Evolutionary conservation across 2,113 vertebrate species (phyloP).

Genomic region (Myotis lucifugus): DNA sequence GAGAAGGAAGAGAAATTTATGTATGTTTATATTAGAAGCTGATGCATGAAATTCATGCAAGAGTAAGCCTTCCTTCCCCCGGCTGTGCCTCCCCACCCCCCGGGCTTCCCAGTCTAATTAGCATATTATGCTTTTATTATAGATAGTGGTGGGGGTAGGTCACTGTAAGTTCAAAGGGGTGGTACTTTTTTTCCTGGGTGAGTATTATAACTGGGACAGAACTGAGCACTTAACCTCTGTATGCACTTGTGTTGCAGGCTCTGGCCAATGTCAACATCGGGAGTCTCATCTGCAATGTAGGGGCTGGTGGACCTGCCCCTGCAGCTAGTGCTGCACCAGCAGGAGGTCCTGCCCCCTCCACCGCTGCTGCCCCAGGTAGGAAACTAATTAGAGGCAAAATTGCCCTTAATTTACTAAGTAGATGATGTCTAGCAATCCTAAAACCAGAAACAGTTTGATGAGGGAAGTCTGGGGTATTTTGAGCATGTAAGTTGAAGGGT

Average conservation of each 20-base stretch:
- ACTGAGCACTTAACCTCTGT: neutral
- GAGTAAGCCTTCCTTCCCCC: too few species aligned
- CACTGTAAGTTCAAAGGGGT: neutral
- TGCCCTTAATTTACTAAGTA: neutral
- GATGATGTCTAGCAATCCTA: neutral
- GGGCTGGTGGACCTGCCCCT: conserved; percentile 91
- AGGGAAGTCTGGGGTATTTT: neutral
- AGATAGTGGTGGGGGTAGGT: neutral
- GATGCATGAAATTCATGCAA: too few species aligned
- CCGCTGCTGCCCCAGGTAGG: conserved; percentile 89
- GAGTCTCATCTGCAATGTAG: conserved; percentile 96
- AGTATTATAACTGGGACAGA: too few species aligned
- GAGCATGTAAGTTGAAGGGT: neutral
- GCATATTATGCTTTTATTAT: neutral
- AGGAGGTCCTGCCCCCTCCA: conserved; percentile 80
- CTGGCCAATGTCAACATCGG: conserved; percentile 93
- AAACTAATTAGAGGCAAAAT: neutral
- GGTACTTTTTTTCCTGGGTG: neutral
- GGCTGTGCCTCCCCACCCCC: too few species aligned
- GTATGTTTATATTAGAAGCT: too few species aligned
- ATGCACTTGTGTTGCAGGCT: conserved; percentile 84
- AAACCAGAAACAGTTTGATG: neutral
- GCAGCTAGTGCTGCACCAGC: conserved; percentile 82
- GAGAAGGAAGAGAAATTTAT: neutral
- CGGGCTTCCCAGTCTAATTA: too few species aligned